Base-by-base conservation (phyloP, 30 jellyfish, hydroid and myxozoan genomes). In the Sanderia malayensis region DNA sequence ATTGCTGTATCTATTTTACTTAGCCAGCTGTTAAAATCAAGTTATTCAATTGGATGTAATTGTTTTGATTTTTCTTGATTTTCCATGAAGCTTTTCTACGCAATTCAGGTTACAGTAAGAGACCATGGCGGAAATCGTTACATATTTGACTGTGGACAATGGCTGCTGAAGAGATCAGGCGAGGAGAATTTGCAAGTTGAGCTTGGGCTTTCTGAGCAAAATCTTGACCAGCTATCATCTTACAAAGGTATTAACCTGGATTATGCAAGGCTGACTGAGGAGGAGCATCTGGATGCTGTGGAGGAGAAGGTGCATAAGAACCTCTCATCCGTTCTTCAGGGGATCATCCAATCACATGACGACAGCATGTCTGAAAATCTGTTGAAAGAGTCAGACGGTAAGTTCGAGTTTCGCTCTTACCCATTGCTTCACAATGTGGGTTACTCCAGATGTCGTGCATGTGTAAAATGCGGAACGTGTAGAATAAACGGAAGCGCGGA, bases 241-340 rank as follows among this genome's bases (percentile, higher is more conserved):
- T 78, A 30, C 58, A 78, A 34, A 44, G 89, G 89, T 18, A 78
- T 58, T 24, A 47, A 59, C 64, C 10, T 61, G 76, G 86, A 71
- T 9, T 62, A 70, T 58, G 20, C 68, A 52, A 82, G 47, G 46
- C 45, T 71, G 11, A 52, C 63, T 46, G 86, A 70, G 9, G 46
- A 61, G 59, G 80, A 80, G 27, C 94, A 82, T 49, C 74, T 71
- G n/a, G 58, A 37, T 32, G 82, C 83, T 41, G 74, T 82, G 41
- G 94, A 82, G 29, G 86, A 82, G 44, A 32, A 78, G 2, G 86
- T 82, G 10, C 94, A 82, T 57, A 69, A 71, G 28, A 82, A 82
- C 31, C 86, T 82, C 4, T 30, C 83, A 13, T 41, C 66, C 25
- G 94, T 82, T 0, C 62, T 82, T 19, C 76, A 71, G 52, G 80